A percentile compares a stretch with the other conserved stretches of the same genome.
Conservation (phyloP, 2,113 vertebrate genomes). For the Cacatua alba region DNA sequence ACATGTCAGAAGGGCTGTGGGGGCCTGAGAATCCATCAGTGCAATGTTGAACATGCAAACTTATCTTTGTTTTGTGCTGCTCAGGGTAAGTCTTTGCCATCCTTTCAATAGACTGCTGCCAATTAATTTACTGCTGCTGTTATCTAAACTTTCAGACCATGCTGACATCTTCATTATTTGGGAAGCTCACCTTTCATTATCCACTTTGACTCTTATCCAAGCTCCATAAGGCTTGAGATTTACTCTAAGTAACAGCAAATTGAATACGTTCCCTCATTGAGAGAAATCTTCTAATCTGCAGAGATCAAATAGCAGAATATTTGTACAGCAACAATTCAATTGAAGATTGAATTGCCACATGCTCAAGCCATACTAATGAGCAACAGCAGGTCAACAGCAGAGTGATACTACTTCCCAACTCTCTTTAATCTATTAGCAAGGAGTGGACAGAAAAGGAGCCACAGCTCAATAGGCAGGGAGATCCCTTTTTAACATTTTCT, state of each 20-base stretch:
- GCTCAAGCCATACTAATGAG: neutral
- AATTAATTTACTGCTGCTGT: neutral
- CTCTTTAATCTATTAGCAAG: neutral
- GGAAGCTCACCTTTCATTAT: neutral
- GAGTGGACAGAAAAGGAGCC: neutral
- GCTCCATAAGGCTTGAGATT: neutral
- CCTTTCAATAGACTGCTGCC: neutral
- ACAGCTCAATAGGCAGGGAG: neutral
- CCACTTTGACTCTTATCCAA: neutral
- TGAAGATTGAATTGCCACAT: neutral
- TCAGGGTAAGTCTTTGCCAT: neutral
- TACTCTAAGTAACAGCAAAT: neutral
- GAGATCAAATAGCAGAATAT: neutral
- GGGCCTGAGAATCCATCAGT: neutral
- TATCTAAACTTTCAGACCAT: neutral
- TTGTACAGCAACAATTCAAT: neutral
- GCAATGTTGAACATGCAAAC: neutral
- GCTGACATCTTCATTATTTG: conserved; percentile 19
- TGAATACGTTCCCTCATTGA: neutral
- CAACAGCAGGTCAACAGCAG: neutral
- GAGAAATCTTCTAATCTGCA: neutral
- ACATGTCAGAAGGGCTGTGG: neutral
- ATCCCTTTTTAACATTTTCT: neutral
- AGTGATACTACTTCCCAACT: neutral
- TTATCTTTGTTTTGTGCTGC: neutral